Evolutionary conservation across 1,140 invertebrate genomes (phyloP).

Genomic region (Drosophila fuyamai): DNA sequence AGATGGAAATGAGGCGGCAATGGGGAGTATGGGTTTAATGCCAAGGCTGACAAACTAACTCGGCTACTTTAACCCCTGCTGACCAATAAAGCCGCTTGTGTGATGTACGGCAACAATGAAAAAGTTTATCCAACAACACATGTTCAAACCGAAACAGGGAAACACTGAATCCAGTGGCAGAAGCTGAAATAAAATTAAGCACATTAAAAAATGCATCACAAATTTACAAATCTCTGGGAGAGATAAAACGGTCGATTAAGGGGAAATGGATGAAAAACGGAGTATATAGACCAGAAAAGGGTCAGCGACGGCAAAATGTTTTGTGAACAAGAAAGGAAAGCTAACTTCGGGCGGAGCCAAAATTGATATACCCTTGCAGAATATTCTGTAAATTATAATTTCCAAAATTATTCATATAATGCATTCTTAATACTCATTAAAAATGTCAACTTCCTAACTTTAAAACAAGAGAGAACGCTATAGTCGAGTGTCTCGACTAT

Average conservation of each 20-base stretch:
- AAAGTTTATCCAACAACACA: conserved; percentile 71
- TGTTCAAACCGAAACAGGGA: conserved; percentile 39
- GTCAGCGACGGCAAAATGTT: conserved; percentile 40
- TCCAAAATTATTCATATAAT: too few relatives aligned
- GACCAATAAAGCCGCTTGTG: conserved; percentile 82
- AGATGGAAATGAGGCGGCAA: conserved; percentile 48
- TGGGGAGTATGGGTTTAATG: conserved; percentile 46
- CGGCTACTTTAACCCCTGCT: conserved; percentile 74
- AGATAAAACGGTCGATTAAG: conserved; percentile 39
- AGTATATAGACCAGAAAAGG: conserved; percentile 56
- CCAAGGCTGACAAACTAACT: conserved; percentile 76
- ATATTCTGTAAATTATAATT: too few relatives aligned
- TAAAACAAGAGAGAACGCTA: too few relatives aligned
- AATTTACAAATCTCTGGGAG: conserved; percentile 76
- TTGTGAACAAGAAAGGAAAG: too few relatives aligned
- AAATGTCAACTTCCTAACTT: too few relatives aligned
- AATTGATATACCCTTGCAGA: too few relatives aligned
- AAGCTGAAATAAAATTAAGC: conserved; percentile 74
- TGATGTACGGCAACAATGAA: conserved; percentile 75
- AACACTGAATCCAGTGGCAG: background rate
- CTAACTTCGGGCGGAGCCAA: too few relatives aligned
- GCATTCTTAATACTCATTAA: too few relatives aligned
- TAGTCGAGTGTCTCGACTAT: too few relatives aligned
- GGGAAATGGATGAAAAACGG: conserved; percentile 3
- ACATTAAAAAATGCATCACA: conserved; percentile 82